Evolutionary conservation across 2,888 invertebrate genomes (phyloP), one percentile per base, ranked within the genome.

Genomic region (Entomobrya proxima): DNA sequence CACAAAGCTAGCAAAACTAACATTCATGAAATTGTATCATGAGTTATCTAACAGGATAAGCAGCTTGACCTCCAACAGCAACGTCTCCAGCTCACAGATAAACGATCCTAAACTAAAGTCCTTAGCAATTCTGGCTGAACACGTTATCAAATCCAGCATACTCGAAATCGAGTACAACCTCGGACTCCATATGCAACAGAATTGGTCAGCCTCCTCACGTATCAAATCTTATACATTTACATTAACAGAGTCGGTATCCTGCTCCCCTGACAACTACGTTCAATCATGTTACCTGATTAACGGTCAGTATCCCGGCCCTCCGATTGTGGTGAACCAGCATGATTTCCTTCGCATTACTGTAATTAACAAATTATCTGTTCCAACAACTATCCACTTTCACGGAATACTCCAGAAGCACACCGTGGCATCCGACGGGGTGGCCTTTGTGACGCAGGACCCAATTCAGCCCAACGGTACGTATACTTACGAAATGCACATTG

Each of bases 301-400:
- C 37, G 87, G 88, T 11, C 79, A 87, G 44, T 85, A 76, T 30
- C 88, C 88, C 13, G 87, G 88, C 24, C 85, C 85, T 5, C 50
- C 79, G 18, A 83, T 88, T 32, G 37, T 76, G 11, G 82, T 80
- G 4, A 50, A 64, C 5, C 82, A 76, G 9, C 37, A 44, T 40
- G 80, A 82, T 13, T 37, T 67, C 2, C 75, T 87, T 0, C 24
- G 21, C 9, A 80, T 88, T 32, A 77, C 69, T 2, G 87, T 87
- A 11, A 55, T 80, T 0, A 88, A 88, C 35, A 52, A 52, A 21
- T 47, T 88, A 35, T 18, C 27, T 11, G 37, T 24, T 18, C 44
- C 79, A 15, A 64, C 80, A 6, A 76, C 88, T 1, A 75, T 89
- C 15, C 89, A 89, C 72, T 87, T 87, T 21, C 89, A 89, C 67